phyloP scores from a whole-genome alignment of 2,888 invertebrate genomes.

The Drosophila formosana region DNA sequence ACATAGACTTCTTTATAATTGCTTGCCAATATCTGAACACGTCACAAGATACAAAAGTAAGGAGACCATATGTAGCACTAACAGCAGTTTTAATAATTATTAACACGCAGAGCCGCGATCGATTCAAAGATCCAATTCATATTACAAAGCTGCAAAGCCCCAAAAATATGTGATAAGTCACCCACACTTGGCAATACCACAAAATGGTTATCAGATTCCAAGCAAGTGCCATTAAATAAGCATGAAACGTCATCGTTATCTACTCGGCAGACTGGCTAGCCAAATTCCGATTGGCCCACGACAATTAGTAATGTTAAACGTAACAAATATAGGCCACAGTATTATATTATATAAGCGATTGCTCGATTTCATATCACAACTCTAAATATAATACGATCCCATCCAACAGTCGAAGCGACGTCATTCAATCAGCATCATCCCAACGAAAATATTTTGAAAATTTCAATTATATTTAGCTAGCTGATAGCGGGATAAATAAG shows the following conservation, averaged over 20 bases:
- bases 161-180: slow-evolving; percentile 23
- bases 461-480: neutral
- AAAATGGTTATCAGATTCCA: slow-evolving; percentile 31
- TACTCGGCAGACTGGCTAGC: slow-evolving; percentile 22
- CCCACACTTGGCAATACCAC: slow-evolving; percentile 8
- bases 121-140: slow-evolving; percentile 1
- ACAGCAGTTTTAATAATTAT: slow-evolving; percentile 1
- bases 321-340: slow-evolving; percentile 16
- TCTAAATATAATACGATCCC: neutral
- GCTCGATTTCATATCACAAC: slow-evolving; percentile 1
- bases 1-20: slow-evolving; percentile 2
- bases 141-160: neutral
- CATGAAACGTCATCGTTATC: slow-evolving; percentile 47
- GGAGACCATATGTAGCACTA: neutral
- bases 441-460: slow-evolving; percentile 13
- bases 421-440: slow-evolving; percentile 31
- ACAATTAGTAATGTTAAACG: slow-evolving; percentile 31
- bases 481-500: slow-evolving; percentile 25
- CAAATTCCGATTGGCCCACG: slow-evolving; percentile 20
- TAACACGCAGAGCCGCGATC: neutral
- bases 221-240: slow-evolving; percentile 22
- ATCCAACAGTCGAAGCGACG: neutral
- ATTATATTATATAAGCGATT: slow-evolving; percentile 10
- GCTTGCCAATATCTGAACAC: slow-evolving; percentile 1
- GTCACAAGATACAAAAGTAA: neutral